Evolutionary conservation across 2,113 vertebrate species (phyloP).

Genomic region (Pituophis catenifer): DNA sequence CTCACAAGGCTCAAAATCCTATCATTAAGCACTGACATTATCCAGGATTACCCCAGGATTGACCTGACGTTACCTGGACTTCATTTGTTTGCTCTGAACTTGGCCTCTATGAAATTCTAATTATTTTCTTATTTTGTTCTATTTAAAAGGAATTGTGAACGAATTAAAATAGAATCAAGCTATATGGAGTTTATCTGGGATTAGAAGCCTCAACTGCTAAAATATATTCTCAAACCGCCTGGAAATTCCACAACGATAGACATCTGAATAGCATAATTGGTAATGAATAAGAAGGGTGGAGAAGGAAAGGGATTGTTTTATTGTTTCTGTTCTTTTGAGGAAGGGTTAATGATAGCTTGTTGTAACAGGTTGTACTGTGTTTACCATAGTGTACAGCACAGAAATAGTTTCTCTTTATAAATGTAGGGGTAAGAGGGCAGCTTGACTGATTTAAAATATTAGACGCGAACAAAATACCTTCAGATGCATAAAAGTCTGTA

Average conservation of each 20-base stretch:
- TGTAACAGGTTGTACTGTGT: background rate
- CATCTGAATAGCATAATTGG: background rate
- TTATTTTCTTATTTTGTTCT: slow-evolving; percentile 11
- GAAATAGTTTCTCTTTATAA: background rate
- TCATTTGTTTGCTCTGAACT: background rate
- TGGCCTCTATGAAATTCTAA: slow-evolving; percentile 16
- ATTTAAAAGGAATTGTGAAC: background rate
- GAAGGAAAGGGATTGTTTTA: slow-evolving; percentile 13
- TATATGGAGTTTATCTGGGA: slow-evolving; percentile 10
- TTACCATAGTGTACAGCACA: background rate
- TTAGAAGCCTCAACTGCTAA: slow-evolving; percentile 25
- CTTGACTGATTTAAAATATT: background rate
- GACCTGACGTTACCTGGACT: rapidly evolving
- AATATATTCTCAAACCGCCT: slow-evolving; percentile 28
- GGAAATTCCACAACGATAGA: slow-evolving; percentile 15
- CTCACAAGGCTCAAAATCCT: background rate
- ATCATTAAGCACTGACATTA: background rate
- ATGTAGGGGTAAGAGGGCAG: background rate
- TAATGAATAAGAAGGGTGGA: background rate
- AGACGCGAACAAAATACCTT: background rate
- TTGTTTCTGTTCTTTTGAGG: slow-evolving; percentile 10
- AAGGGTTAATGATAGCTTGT: background rate
- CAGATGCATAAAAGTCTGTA: too few species aligned
- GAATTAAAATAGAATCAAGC: background rate
- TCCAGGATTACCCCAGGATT: background rate